A percentile compares a stretch with the other conserved stretches of the same genome.
phyloP scores from a whole-genome alignment of 1,140 invertebrate species.

The Pseudobourletiella spinata region DNA sequence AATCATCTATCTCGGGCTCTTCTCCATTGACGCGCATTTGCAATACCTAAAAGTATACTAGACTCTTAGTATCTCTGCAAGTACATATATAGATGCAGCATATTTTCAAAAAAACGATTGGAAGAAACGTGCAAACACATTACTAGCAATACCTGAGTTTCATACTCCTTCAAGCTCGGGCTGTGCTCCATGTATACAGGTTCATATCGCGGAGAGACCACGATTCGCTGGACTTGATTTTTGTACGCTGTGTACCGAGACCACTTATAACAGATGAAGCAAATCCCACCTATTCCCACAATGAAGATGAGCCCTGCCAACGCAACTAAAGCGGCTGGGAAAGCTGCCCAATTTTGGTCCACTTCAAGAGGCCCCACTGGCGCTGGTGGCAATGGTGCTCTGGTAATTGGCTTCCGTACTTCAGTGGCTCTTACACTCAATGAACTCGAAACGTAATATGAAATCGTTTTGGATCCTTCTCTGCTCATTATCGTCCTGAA shows the following conservation, averaged over 20 bases:
- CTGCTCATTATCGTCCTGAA: constrained; percentile 34
- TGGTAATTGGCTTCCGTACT: constrained; percentile 55
- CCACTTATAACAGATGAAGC: constrained; percentile 87
- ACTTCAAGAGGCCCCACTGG: constrained; percentile 27
- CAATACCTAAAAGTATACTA: constrained; percentile 50
- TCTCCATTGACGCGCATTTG: constrained; percentile 65
- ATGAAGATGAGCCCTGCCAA: constrained; percentile 78
- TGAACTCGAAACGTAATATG: constrained; percentile 53
- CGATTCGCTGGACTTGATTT: constrained; percentile 61
- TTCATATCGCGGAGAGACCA: constrained; percentile 61
- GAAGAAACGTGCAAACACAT: constrained; percentile 3
- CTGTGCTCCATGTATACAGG: constrained; percentile 35
- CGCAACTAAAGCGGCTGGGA: constrained; percentile 75
- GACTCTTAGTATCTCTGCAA: neutral
- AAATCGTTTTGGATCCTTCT: constrained; percentile 29
- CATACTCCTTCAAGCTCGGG: constrained; percentile 69
- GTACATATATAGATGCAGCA: constrained; percentile 4
- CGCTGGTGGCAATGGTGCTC: constrained; percentile 39
- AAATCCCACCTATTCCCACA: constrained; percentile 70
- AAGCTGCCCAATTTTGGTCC: constrained; percentile 51
- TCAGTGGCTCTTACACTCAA: constrained; percentile 56
- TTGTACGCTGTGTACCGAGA: constrained; percentile 76
- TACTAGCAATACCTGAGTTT: constrained; percentile 65
- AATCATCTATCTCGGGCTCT: constrained; percentile 30
- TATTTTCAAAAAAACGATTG: neutral